Evolutionary conservation across 2,113 vertebrate species (phyloP).

Genomic region (Saccopteryx leptura): DNA sequence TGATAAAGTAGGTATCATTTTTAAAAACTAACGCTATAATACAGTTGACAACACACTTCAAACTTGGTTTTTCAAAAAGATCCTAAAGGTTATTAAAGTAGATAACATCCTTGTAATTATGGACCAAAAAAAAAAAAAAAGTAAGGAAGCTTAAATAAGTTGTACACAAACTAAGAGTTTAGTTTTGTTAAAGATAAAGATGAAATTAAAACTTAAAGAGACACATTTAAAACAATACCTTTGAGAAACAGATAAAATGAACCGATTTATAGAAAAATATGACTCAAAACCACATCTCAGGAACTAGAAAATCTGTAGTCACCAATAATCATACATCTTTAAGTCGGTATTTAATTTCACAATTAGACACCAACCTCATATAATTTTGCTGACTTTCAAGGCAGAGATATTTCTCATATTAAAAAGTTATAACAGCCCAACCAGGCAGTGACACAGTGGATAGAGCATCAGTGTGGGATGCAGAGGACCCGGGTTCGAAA

Average conservation of each 20-base stretch:
- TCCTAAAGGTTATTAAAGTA: not conserved
- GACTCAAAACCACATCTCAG: not conserved
- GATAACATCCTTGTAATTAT: not conserved
- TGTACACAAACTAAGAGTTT: not conserved
- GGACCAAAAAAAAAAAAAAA: not conserved
- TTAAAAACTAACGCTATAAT: not conserved
- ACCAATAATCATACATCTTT: not conserved
- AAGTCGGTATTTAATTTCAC: not conserved
- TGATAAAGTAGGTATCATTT: not conserved
- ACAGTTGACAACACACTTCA: not conserved
- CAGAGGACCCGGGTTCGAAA: too few species aligned
- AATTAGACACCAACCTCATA: not conserved
- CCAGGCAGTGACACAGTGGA: too few species aligned
- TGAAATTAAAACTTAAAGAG: not conserved
- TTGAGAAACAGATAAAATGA: not conserved
- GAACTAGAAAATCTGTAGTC: not conserved
- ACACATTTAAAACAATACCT: not conserved
- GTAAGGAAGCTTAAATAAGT: not conserved
- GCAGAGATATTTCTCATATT: not conserved
- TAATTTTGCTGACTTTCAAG: not conserved
- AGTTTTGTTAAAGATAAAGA: not conserved
- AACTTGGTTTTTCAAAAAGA: not conserved
- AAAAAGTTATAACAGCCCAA: too few species aligned
- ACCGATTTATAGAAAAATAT: not conserved
- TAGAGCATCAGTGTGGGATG: too few species aligned